Percentiles rank a stretch among this genome's conserved stretches.
Evolutionary conservation across 2,797 vertebrate species (phyloP).

Genomic region (Argya squamiceps): DNA sequence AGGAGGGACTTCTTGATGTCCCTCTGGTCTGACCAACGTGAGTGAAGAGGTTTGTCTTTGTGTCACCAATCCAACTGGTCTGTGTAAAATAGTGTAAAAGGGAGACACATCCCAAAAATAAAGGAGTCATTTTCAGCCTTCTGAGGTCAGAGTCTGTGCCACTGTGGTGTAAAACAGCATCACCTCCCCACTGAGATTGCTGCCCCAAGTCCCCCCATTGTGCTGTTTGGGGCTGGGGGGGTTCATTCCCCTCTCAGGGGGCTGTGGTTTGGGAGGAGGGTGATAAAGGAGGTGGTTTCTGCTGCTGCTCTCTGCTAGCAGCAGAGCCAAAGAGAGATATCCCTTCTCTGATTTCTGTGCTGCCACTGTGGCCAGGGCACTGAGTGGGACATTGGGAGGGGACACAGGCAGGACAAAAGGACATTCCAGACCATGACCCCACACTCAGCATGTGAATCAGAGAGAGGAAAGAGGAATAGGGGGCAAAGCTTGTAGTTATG

Average conservation of each 20-base stretch:
- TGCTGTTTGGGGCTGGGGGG: not conserved
- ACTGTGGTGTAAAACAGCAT: too few relatives aligned
- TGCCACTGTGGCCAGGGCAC: not conserved
- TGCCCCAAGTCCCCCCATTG: rapidly evolving
- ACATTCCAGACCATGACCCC: not conserved
- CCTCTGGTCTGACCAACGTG: too few relatives aligned
- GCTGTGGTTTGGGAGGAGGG: not conserved
- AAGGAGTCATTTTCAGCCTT: too few relatives aligned
- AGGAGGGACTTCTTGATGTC: too few relatives aligned
- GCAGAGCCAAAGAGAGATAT: not conserved
- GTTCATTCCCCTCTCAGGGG: rapidly evolving
- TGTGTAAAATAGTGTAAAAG: too few relatives aligned
- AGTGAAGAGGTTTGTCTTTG: too few relatives aligned
- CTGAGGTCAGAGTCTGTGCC: too few relatives aligned
- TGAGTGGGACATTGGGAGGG: rapidly evolving
- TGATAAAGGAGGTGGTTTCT: rapidly evolving
- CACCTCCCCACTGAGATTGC: not conserved
- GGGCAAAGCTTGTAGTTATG: rapidly evolving
- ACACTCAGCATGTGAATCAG: rapidly evolving
- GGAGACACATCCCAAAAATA: too few relatives aligned
- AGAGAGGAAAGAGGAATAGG: not conserved
- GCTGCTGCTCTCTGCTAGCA: too few relatives aligned
- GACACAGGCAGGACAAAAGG: not conserved
- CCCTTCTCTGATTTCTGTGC: not conserved
- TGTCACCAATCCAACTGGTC: too few relatives aligned